Conservation (phyloP, 2,113 vertebrate genomes). For the Rhabdornis inornatus region DNA sequence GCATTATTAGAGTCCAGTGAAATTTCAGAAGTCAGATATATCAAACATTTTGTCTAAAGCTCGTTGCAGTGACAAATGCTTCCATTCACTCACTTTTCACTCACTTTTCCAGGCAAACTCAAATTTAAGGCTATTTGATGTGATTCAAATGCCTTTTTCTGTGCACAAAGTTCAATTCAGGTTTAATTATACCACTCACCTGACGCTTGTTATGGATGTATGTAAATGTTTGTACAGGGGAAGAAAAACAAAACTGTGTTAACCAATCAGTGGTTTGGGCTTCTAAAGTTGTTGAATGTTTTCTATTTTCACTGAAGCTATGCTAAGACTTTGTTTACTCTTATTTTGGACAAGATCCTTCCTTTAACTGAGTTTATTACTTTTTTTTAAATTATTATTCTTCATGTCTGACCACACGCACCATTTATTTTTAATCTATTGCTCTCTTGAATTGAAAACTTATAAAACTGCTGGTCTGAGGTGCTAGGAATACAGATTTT, state of each 20-base stretch:
- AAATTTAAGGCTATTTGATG: neutral
- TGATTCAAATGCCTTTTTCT: neutral
- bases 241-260: neutral
- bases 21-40: neutral
- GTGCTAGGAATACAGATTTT: neutral
- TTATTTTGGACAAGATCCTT: neutral
- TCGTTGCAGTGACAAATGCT: neutral
- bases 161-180: neutral
- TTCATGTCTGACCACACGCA: accelerated
- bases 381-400: neutral
- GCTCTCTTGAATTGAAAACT: neutral
- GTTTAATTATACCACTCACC: neutral
- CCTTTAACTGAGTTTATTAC: neutral
- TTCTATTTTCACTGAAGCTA: neutral
- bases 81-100: neutral
- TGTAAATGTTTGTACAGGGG: neutral
- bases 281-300: neutral
- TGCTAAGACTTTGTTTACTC: neutral
- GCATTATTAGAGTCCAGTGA: neutral
- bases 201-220: neutral
- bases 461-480: neutral
- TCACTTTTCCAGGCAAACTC: neutral
- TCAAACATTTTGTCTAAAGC: neutral
- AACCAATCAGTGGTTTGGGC: neutral
- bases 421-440: neutral